Conservation (phyloP, 2,888 invertebrate species). For the Harpagoxenus sublaevis region DNA sequence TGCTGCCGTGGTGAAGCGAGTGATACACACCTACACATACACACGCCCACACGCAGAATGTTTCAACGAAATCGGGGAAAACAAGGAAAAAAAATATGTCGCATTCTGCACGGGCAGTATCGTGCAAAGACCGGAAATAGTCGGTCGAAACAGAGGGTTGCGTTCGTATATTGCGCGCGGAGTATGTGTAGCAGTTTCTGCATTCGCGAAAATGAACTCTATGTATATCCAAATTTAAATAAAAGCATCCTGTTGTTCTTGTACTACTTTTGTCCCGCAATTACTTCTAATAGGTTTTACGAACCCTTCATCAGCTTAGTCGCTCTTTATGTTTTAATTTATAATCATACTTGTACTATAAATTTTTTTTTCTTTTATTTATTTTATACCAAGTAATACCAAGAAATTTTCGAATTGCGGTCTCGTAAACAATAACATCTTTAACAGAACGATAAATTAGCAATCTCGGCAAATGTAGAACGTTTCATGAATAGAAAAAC, state of each 20-base stretch:
- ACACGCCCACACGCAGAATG: neutral
- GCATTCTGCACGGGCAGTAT: slow-evolving; percentile 10
- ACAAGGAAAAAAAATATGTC: slow-evolving; percentile 18
- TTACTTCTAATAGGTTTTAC: neutral
- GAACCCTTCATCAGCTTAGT: neutral
- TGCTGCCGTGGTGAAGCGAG: slow-evolving; percentile 18
- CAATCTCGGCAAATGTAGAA: neutral
- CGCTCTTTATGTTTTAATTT: neutral
- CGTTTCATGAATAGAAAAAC: neutral
- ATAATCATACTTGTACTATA: neutral
- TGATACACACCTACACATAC: neutral
- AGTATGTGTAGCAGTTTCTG: slow-evolving; percentile 8
- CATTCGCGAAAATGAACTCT: slow-evolving; percentile 17
- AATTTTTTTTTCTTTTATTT: neutral
- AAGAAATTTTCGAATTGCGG: neutral
- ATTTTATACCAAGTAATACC: neutral
- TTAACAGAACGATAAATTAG: neutral
- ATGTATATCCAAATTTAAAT: slow-evolving; percentile 14
- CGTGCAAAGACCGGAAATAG: slow-evolving; percentile 42
- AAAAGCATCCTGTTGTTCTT: neutral
- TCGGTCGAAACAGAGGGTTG: slow-evolving; percentile 26
- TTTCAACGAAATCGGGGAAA: slow-evolving; percentile 21
- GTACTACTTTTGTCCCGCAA: neutral
- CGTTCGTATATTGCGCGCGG: neutral
- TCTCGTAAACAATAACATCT: neutral